Evolutionary conservation across 2,797 vertebrate genomes (phyloP), one percentile per base, ranked within the genome.

Genomic region (Gastrophryne carolinensis): DNA sequence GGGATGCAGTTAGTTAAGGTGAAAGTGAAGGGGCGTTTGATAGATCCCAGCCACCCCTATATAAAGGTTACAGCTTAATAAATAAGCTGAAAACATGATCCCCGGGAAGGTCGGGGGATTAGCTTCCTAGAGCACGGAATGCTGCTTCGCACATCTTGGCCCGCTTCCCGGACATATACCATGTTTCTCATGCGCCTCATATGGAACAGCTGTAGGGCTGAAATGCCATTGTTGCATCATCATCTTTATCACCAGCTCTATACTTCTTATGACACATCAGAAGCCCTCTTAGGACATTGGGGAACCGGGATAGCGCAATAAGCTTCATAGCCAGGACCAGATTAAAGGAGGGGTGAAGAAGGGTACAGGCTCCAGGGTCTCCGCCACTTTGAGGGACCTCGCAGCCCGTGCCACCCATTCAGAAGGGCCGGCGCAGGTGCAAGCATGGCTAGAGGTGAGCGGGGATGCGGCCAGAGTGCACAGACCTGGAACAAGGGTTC

Each of bases 11-110:
- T 41, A n/a, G 39, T 8, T 2, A n/a, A 41, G 39, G 39, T 41
- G 7, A 41, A 41, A 19, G 11, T 11, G 21, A 50, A 27, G 61
- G 26, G 57, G 49, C 15, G 35, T 11, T 39, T 62, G 74, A 77
- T 41, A 64, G 50, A 64, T 77, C 58, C 21, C 66, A 77, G 66
- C 6, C 58, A 77, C 57, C 50, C 54, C 50, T 69, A n/a, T 64
- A 41, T 63, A 41, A 77, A 71, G 74, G 74, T 77, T 60, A 64
- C 4, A 35, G 37, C 50, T 77, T 71, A 71, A 77, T 77, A 77
- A 77, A 71, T 71, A 77, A 67, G 60, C 58, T 71, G 70, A 77
- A 63, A 64, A 47, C 58, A 56, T 49, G 64, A 39, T 63, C 49
- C 37, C 17, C 26, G 66, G 39, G 44, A 70, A 57, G 74, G 27